These are phyloP conservation scores for Lithophane socia DNA, from an alignment of 2,888 invertebrate genomes.

Conservation along the genomic window DNA sequence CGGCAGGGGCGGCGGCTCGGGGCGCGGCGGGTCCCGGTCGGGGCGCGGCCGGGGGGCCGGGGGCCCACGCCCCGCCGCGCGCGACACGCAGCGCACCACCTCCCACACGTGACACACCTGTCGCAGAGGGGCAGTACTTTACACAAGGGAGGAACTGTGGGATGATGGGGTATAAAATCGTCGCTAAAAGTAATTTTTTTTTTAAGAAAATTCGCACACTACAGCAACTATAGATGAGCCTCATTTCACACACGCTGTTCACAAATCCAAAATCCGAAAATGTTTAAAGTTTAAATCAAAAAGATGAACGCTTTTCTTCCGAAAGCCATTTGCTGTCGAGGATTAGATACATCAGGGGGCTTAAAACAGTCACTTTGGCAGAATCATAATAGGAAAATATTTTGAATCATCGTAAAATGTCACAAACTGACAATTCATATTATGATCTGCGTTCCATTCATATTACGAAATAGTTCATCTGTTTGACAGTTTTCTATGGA, in stretches of 20 bases:
- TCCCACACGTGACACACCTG: slow-evolving; percentile 81
- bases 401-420: too few relatives aligned
- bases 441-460: too few relatives aligned
- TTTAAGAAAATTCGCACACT: neutral
- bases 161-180: neutral
- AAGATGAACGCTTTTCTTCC: neutral
- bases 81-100: slow-evolving; percentile 79
- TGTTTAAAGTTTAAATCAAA: neutral
- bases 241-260: neutral
- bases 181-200: neutral
- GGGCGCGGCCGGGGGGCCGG: slow-evolving; percentile 69
- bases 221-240: neutral
- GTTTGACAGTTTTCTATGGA: too few relatives aligned
- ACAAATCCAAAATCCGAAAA: neutral
- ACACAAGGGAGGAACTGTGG: neutral
- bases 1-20: slow-evolving; percentile 64
- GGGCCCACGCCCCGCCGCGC: slow-evolving; percentile 67
- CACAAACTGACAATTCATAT: too few relatives aligned
- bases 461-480: too few relatives aligned
- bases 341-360: neutral
- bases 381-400: too few relatives aligned
- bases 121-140: fast-evolving
- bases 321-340: neutral
- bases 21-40: slow-evolving; percentile 59
- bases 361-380: too few relatives aligned